A percentile compares a stretch with the other conserved stretches of the same genome.
These are phyloP conservation scores for Petrolisthes manimaculis DNA, from an alignment of 2,888 invertebrate species.

Conservation along the genomic window DNA sequence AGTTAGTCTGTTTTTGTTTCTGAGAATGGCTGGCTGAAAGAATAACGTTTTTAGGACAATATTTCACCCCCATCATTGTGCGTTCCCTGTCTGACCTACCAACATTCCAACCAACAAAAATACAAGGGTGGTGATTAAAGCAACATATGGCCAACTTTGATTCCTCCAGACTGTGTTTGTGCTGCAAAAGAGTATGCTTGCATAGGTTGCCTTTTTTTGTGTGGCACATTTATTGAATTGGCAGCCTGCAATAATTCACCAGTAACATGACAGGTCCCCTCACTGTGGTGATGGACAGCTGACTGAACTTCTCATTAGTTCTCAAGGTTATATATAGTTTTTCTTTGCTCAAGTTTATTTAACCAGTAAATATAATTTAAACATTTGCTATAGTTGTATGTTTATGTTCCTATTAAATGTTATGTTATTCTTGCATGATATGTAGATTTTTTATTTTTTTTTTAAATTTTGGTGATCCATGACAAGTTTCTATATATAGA, in stretches of 20 bases:
- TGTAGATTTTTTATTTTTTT: constrained; percentile 15
- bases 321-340: constrained; percentile 29
- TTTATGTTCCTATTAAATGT: constrained; percentile 29
- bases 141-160: no score
- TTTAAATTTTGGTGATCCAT: neutral
- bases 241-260: neutral
- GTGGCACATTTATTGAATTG: neutral
- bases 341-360: constrained; percentile 50
- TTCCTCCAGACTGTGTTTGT: no score
- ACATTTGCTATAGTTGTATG: constrained; percentile 7
- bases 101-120: no score
- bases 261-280: neutral
- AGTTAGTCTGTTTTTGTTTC: no score
- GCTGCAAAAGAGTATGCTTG: no score
- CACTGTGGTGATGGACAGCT: no score
- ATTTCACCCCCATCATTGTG: no score
- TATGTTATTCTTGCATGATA: neutral
- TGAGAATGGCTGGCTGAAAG: no score
- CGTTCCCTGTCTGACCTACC: no score
- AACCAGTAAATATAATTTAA: constrained; percentile 13
- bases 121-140: no score
- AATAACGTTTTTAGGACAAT: no score
- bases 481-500: constrained; percentile 8
- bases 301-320: constrained; percentile 25
- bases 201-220: no score